Evolutionary conservation across 2,888 invertebrate genomes (phyloP).

Genomic region (Epirrhoe alternata): DNA sequence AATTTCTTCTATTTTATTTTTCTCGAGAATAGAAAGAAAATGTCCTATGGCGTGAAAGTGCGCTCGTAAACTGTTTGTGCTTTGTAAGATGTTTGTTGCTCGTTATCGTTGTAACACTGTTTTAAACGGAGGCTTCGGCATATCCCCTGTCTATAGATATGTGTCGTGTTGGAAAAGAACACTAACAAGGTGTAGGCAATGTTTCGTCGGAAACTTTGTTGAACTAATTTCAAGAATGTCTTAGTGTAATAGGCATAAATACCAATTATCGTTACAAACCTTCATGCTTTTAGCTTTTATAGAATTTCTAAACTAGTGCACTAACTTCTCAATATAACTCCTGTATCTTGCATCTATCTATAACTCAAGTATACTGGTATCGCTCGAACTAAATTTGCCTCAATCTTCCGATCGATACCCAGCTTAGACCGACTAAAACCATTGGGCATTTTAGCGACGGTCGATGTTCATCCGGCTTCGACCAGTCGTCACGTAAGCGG

Average conservation of each 20-base stretch:
- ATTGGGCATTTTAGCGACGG: constrained; percentile 60
- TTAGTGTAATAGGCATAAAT: not conserved
- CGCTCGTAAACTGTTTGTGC: constrained; percentile 52
- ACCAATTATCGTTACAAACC: not conserved
- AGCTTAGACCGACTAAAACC: constrained; percentile 41
- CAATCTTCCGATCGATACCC: constrained; percentile 42
- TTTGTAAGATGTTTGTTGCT: constrained; percentile 45
- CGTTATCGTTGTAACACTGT: constrained; percentile 46
- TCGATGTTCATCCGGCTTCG: constrained; percentile 72
- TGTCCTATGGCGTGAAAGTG: constrained; percentile 61
- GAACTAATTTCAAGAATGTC: not conserved
- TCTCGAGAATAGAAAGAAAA: constrained; percentile 57
- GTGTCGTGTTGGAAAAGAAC: constrained; percentile 22
- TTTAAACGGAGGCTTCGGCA: constrained; percentile 35
- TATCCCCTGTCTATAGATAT: constrained; percentile 29
- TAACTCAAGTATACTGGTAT: constrained; percentile 26
- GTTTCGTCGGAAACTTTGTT: constrained; percentile 17
- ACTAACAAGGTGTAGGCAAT: constrained; percentile 11
- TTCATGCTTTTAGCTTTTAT: constrained; percentile 18
- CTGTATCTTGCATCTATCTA: not conserved
- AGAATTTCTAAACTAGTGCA: constrained; percentile 12
- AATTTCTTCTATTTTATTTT: constrained; percentile 69
- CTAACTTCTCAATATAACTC: not conserved
- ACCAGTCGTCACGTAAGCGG: constrained; percentile 71
- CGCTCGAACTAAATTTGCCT: constrained; percentile 44